A percentile compares a stretch with the other conserved stretches of the same genome.
phyloP scores from a whole-genome alignment of 2,888 invertebrate species.

The Tachina grossa region DNA sequence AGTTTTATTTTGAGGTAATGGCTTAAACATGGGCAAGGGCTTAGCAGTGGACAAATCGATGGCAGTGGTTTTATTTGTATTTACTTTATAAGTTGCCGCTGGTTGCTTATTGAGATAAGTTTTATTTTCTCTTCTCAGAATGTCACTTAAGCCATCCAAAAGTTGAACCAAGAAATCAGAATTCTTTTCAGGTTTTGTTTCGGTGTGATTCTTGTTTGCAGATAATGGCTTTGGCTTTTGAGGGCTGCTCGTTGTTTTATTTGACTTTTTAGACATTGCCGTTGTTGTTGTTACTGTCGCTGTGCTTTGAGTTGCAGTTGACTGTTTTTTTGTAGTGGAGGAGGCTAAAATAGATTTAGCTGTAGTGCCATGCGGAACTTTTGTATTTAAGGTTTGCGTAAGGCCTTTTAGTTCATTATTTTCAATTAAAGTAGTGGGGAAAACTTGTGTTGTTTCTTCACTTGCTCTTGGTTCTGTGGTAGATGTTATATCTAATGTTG shows the following conservation, averaged over 20 bases:
- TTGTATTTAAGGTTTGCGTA: not conserved
- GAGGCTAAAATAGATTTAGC: conserved; percentile 1
- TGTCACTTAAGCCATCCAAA: conserved; percentile 77
- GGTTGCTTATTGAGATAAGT: not conserved
- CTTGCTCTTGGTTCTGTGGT: conserved; percentile 19
- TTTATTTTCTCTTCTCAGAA: conserved; percentile 72
- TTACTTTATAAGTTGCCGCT: conserved; percentile 14
- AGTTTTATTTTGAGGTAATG: conserved; percentile 76
- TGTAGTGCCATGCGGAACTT: not conserved
- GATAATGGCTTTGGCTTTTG: conserved; percentile 32
- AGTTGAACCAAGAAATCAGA: conserved; percentile 74
- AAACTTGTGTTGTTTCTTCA: conserved; percentile 59
- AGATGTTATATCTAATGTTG: conserved; percentile 45
- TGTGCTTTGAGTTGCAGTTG: conserved; percentile 1
- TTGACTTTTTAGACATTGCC: conserved; percentile 12
- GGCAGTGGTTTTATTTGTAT: conserved; percentile 69
- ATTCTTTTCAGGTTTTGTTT: conserved; percentile 53
- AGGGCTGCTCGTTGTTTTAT: not conserved
- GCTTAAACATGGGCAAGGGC: conserved; percentile 77
- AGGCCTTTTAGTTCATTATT: conserved; percentile 30
- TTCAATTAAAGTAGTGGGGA: conserved; percentile 40
- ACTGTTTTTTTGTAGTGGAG: not conserved
- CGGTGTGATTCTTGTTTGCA: conserved; percentile 18
- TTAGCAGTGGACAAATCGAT: conserved; percentile 58
- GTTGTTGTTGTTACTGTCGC: not conserved